Percentiles rank a stretch among this genome's conserved stretches.
Evolutionary conservation across 2,888 invertebrate genomes (phyloP).

Genomic region (Ectobius pallidus): DNA sequence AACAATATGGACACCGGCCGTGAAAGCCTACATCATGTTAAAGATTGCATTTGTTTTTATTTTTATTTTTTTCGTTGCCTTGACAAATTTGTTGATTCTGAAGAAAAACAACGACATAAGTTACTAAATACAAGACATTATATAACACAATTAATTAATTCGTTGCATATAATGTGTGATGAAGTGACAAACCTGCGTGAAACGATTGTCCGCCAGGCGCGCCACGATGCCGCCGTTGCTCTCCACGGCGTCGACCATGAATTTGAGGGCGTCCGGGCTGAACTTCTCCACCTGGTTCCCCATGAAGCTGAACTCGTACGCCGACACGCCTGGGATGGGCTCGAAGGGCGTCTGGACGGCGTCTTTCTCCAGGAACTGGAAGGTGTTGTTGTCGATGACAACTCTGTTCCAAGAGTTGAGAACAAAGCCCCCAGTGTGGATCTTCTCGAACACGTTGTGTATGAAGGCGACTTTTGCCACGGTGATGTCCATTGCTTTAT

Average conservation of each 20-base stretch:
- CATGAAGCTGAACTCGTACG: conserved; percentile 58
- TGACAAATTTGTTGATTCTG: too few species aligned
- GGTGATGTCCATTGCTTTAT: conserved; percentile 68
- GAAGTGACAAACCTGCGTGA: conserved; percentile 62
- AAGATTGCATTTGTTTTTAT: too few species aligned
- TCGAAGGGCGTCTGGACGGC: conserved; percentile 55
- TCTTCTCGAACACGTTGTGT: conserved; percentile 65
- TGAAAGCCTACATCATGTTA: too few species aligned
- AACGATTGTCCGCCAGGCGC: conserved; percentile 18
- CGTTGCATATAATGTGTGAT: too few species aligned
- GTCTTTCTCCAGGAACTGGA: conserved; percentile 62
- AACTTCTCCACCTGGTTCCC: conserved; percentile 64
- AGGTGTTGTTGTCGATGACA: conserved; percentile 67
- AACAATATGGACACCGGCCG: too few species aligned
- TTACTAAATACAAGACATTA: too few species aligned
- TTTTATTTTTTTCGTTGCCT: too few species aligned
- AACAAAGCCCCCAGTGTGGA: conserved; percentile 65
- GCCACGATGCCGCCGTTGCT: conserved; percentile 36
- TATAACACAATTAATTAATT: too few species aligned
- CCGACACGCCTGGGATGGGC: conserved; percentile 55
- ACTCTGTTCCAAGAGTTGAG: conserved; percentile 71
- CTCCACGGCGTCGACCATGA: conserved; percentile 37
- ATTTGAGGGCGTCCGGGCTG: conserved; percentile 47
- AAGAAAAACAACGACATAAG: too few species aligned
- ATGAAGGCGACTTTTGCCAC: conserved; percentile 65